Base-by-base conservation (phyloP, 2,113 vertebrate genomes). In the Halcyon senegalensis region DNA sequence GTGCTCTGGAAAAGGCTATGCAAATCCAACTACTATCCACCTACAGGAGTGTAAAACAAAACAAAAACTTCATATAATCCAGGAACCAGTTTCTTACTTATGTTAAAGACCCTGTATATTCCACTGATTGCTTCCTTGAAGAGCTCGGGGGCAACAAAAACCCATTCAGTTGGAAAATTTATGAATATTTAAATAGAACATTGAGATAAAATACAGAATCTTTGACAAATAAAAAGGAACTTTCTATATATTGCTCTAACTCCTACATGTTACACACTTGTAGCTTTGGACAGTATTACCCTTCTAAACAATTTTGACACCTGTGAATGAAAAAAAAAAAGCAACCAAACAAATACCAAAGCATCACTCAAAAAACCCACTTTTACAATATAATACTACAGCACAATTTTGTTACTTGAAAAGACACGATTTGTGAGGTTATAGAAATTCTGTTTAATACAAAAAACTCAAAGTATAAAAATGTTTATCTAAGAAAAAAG, bases 1-100 rank as follows among this genome's bases (percentile, higher is more conserved):
- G 19, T 50, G 44, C 72, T 77, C 64, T 93, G 91, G 86, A 90
- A 85, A 92, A 84, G 18, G 55, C 72, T 92, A 92, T 75, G 76
- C 84, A 94, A 94, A 93, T 92, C 13, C 62, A 84, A 84, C 43
- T 55, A 55, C 77, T 35, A 87, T 5, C 55, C 68, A 91, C 80
- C 60, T 31, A 81, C 73, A 58, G 53, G 53, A 91, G 58, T 2
- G 23, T 70, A 91, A 84, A 94, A 59, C 35, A 78, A 92, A 87
- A 66, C 41, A 73, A 69, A 83, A 70, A 13, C 33, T 70, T 77
- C 39, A 80, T 13, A 74, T 43, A 74, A 89, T 68, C 43, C 84
- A 87, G 68, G 18, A 94, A 35, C 39, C 18, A 84, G 67, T 78
- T 87, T 12, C 66, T 73, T 82, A 74, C 25, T 77, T 67, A 77